phyloP scores from a whole-genome alignment of 2,113 vertebrate genomes.

The Elgaria multicarinata region DNA sequence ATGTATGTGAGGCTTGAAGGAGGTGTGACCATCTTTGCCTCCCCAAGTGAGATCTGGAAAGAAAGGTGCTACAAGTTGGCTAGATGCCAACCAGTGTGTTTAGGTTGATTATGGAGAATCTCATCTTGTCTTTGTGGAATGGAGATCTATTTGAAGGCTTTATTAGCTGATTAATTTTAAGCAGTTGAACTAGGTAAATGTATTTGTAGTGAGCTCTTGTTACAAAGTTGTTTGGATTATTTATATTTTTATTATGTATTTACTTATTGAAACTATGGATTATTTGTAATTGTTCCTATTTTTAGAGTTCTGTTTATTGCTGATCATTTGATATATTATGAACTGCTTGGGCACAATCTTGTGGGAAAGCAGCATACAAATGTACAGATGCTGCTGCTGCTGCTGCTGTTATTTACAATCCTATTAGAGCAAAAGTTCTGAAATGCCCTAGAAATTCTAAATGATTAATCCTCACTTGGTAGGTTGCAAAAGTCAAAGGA shows the following conservation, averaged over 20 bases:
- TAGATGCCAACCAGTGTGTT: background rate
- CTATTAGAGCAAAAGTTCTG: background rate
- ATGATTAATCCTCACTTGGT: no score
- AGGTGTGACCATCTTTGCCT: background rate
- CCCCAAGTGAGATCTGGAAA: no score
- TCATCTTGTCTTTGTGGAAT: background rate
- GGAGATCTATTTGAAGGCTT: no score
- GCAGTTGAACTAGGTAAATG: background rate
- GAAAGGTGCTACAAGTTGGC: no score
- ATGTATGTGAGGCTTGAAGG: background rate
- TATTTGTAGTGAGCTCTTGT: no score
- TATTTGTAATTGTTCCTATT: constrained; percentile 5
- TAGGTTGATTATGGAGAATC: background rate
- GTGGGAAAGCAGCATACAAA: background rate
- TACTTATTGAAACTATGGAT: background rate
- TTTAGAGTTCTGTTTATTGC: background rate
- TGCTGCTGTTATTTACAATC: background rate
- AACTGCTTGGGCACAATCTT: constrained; percentile 1
- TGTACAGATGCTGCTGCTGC: background rate
- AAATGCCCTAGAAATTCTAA: constrained; percentile 2
- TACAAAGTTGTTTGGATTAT: background rate
- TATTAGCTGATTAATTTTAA: background rate
- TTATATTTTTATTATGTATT: background rate
- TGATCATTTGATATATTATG: constrained; percentile 1
- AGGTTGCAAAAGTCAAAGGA: background rate